Conservation (phyloP, 2,888 invertebrate species). For the Dusona sp. region DNA sequence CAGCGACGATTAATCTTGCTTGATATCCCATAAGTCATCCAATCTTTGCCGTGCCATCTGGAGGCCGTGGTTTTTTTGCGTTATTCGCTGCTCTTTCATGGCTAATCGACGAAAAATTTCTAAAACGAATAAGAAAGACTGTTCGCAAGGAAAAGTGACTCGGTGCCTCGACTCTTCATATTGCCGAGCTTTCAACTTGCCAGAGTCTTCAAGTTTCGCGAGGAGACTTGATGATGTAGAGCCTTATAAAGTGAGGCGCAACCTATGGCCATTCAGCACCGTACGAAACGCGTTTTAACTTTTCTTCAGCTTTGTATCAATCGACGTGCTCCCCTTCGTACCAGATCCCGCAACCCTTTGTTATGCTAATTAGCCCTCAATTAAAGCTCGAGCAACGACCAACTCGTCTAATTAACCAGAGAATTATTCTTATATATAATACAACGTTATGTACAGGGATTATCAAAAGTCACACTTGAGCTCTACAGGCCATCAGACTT, state of each 20-base stretch:
- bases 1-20: conserved; percentile 66
- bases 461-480: conserved; percentile 13
- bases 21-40: conserved; percentile 41
- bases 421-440: conserved; percentile 69
- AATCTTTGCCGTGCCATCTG: conserved; percentile 26
- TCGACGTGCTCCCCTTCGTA: conserved; percentile 59
- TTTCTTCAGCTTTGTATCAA: conserved; percentile 70
- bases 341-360: conserved; percentile 73
- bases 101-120: conserved; percentile 50
- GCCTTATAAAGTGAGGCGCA: neutral
- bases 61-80: conserved; percentile 14
- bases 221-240: neutral
- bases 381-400: conserved; percentile 75
- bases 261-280: neutral
- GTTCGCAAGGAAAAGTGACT: conserved; percentile 11
- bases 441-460: conserved; percentile 27
- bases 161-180: neutral
- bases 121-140: neutral
- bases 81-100: neutral
- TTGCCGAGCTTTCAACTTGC: neutral
- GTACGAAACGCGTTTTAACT: conserved; percentile 5
- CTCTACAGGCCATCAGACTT: too few species aligned
- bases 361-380: conserved; percentile 81
- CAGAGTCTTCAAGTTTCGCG: neutral
- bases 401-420: conserved; percentile 61